phyloP scores from a whole-genome alignment of 92 coral and sea anemone species.

The Porites cylindrica region DNA sequence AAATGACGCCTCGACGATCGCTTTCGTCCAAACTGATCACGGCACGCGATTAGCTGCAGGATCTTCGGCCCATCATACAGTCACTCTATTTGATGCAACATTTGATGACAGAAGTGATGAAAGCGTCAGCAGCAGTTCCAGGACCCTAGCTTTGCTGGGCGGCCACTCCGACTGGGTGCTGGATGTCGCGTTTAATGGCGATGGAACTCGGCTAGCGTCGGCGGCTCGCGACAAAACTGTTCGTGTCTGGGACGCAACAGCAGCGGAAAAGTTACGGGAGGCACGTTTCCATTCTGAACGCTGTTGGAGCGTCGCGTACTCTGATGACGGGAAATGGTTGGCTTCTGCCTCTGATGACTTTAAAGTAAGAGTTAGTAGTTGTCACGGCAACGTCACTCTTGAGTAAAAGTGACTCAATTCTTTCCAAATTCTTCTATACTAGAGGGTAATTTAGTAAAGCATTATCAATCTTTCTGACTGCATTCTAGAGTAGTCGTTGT shows the following conservation, averaged over 20 bases:
- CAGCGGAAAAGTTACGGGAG: conserved; percentile 63
- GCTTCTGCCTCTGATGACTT: conserved; percentile 80
- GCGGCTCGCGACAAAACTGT: conserved; percentile 66
- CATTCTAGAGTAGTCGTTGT: too few species aligned
- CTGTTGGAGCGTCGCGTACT: conserved; percentile 76
- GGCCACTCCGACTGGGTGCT: conserved; percentile 76
- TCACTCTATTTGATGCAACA: conserved; percentile 56
- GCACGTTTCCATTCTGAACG: conserved; percentile 73
- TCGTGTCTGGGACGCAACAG: conserved; percentile 70
- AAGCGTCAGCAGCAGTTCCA: conserved; percentile 35
- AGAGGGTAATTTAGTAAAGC: too few species aligned
- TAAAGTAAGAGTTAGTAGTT: conserved; percentile 24
- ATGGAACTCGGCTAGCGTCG: conserved; percentile 60
- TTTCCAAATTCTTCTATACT: too few species aligned
- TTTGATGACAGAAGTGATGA: background rate
- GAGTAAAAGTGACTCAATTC: too few species aligned
- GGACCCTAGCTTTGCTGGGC: conserved; percentile 67
- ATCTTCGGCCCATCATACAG: conserved; percentile 70
- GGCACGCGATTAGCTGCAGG: conserved; percentile 70
- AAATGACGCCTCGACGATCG: conserved; percentile 64
- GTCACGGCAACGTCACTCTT: background rate
- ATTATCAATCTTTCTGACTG: too few species aligned
- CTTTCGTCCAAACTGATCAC: conserved; percentile 50
- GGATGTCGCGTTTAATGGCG: conserved; percentile 64
- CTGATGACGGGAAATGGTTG: conserved; percentile 67